phyloP scores from a whole-genome alignment of 2,797 vertebrate species.

The Pseudochromis fuscus region DNA sequence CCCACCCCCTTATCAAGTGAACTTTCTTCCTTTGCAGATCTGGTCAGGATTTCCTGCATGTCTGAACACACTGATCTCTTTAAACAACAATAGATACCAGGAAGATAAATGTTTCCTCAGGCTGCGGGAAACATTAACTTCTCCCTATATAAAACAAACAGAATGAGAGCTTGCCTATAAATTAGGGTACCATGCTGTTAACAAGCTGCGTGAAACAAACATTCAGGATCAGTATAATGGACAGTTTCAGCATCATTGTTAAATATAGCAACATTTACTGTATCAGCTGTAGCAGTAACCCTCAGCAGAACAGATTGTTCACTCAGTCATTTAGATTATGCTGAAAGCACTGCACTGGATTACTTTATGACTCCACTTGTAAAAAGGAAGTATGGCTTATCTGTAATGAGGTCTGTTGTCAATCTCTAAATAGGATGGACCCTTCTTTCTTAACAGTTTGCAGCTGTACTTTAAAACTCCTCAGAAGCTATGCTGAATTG shows the following conservation, averaged over 20 bases:
- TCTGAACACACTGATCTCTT: slow-evolving; percentile 1
- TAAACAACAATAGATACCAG: background rate
- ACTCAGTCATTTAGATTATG: slow-evolving; percentile 17
- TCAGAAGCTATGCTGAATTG: background rate
- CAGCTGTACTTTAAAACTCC: background rate
- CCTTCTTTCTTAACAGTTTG: slow-evolving; percentile 5
- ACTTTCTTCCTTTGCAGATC: slow-evolving; percentile 22
- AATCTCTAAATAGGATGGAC: slow-evolving; percentile 17
- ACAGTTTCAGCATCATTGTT: slow-evolving; percentile 24
- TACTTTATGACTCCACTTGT: slow-evolving; percentile 26
- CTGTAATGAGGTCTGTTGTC: slow-evolving; percentile 27
- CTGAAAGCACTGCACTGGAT: background rate
- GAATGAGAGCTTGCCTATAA: background rate
- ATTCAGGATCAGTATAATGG: background rate
- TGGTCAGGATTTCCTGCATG: background rate
- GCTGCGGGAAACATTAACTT: slow-evolving; percentile 9
- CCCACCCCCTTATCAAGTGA: slow-evolving; percentile 16
- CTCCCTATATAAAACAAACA: background rate
- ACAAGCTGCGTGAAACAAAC: slow-evolving; percentile 14
- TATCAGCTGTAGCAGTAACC: slow-evolving; percentile 28
- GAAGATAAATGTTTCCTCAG: slow-evolving; percentile 6
- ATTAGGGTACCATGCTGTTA: background rate
- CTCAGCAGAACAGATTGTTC: slow-evolving; percentile 29
- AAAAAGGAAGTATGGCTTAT: slow-evolving; percentile 31
- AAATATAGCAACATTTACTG: slow-evolving; percentile 9